phyloP scores from a whole-genome alignment of 2,113 vertebrate species.

The Vireo altiloquus region DNA sequence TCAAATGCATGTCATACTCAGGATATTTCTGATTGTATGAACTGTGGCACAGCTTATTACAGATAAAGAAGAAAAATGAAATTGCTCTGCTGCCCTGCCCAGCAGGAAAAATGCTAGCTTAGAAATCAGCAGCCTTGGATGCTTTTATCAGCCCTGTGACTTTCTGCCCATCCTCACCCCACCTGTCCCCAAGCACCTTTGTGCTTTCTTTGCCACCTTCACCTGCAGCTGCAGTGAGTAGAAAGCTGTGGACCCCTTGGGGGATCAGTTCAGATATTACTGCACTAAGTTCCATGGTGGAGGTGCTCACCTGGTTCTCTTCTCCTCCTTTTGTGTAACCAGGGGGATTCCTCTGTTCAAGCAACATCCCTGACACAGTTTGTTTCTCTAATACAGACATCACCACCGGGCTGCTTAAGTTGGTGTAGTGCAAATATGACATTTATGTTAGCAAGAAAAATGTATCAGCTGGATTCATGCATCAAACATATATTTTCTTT shows the following conservation, averaged over 20 bases:
- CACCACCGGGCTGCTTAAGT: background rate
- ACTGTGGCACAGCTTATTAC: background rate
- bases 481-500: background rate
- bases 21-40: background rate
- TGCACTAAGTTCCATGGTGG: background rate
- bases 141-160: background rate
- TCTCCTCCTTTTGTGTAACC: background rate
- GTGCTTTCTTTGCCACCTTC: background rate
- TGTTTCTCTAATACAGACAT: background rate
- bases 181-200: background rate
- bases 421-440: background rate
- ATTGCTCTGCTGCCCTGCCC: background rate
- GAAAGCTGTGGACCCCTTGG: background rate
- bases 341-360: background rate
- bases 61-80: conserved; percentile 3
- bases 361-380: background rate
- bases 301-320: background rate
- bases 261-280: background rate
- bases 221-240: fast-evolving
- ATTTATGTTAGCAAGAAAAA: background rate
- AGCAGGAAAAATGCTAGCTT: background rate
- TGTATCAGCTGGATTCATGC: background rate
- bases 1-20: background rate
- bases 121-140: background rate
- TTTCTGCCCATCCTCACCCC: background rate